Evolutionary conservation across 2,888 invertebrate species (phyloP).

Genomic region (Diplazon laetatorius): DNA sequence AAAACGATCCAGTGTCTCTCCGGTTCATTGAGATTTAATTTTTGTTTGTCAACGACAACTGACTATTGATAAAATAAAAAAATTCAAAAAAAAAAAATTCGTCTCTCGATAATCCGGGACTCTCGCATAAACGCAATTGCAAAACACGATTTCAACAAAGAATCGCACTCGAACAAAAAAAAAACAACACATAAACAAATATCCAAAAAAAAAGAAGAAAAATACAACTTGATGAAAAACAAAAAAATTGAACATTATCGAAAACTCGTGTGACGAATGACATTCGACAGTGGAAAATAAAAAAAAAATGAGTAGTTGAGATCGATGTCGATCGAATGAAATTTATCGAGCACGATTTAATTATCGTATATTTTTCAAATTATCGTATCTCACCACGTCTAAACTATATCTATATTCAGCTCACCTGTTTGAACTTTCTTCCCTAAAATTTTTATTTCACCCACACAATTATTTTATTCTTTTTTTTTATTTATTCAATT

Average conservation of each 20-base stretch:
- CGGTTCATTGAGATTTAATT: slow-evolving; percentile 7
- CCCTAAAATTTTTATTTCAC: not conserved
- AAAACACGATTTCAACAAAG: not conserved
- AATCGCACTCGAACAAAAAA: no score
- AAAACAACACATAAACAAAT: no score
- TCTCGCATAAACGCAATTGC: slow-evolving; percentile 9
- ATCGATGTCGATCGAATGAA: slow-evolving; percentile 17
- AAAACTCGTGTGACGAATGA: slow-evolving; percentile 3
- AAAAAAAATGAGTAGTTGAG: slow-evolving; percentile 18
- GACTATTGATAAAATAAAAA: slow-evolving; percentile 7
- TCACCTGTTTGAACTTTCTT: slow-evolving; percentile 31
- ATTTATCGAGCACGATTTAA: not conserved
- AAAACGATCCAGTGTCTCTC: no score
- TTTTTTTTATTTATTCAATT: not conserved
- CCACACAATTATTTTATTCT: not conserved
- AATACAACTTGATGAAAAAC: no score
- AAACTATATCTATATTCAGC: not conserved
- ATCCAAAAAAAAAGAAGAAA: no score
- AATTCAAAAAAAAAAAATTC: no score
- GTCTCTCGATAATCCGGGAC: slow-evolving; percentile 18
- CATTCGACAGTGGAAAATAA: not conserved
- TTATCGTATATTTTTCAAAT: no score
- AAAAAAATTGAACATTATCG: slow-evolving; percentile 1
- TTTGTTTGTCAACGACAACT: not conserved
- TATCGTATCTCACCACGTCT: not conserved